A percentile compares a stretch with the other conserved stretches of the same genome.
phyloP scores from a whole-genome alignment of 2,797 vertebrate genomes.

The Aeoliscus strigatus region DNA sequence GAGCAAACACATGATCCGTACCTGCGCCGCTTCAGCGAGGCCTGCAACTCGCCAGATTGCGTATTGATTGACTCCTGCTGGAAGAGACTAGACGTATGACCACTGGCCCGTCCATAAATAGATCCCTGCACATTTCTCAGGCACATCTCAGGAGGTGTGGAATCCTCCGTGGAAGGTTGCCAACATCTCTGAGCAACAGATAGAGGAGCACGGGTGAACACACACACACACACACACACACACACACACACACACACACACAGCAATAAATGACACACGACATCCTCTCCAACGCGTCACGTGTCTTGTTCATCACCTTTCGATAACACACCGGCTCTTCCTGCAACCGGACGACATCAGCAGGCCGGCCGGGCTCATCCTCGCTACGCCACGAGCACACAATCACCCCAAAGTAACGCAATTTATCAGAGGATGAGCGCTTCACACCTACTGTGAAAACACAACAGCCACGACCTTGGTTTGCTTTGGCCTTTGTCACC shows the following conservation, averaged over 20 bases:
- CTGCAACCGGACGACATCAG: conserved; percentile 37
- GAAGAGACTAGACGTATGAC: conserved; percentile 42
- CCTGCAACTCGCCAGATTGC: conserved; percentile 32
- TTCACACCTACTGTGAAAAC: too few relatives aligned
- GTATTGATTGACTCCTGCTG: conserved; percentile 29
- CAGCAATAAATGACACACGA: conserved; percentile 48
- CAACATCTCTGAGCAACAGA: conserved; percentile 31
- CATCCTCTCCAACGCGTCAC: conserved; percentile 49
- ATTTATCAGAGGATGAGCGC: neutral
- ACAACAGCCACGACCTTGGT: too few relatives aligned
- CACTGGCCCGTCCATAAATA: conserved; percentile 50
- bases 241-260: too few relatives aligned
- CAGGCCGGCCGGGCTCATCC: conserved; percentile 10
- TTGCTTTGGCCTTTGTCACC: too few relatives aligned
- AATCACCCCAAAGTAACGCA: neutral
- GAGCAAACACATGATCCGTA: neutral
- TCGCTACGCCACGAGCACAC: conserved; percentile 7
- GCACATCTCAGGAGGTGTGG: conserved; percentile 37
- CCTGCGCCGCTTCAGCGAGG: conserved; percentile 12
- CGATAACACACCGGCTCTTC: conserved; percentile 46
- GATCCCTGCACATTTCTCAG: conserved; percentile 38
- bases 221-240: conserved; percentile 9
- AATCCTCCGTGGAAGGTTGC: conserved; percentile 37
- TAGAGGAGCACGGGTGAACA: conserved; percentile 18
- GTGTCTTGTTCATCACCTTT: conserved; percentile 66